Conservation (phyloP, 2,797 vertebrate species). For the Acanthurus tractus region DNA sequence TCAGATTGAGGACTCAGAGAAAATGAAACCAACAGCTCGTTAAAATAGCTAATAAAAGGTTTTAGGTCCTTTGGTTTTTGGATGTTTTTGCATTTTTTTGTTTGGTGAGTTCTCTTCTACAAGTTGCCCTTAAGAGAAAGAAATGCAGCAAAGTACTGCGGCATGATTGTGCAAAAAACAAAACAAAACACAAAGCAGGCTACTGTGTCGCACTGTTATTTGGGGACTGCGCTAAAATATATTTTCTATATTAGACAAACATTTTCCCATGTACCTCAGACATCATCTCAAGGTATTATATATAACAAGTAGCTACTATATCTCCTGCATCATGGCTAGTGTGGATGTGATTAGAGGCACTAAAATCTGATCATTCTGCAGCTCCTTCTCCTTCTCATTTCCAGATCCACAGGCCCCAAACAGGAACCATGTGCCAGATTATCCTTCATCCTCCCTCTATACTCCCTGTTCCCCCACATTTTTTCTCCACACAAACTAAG, state of each 20-base stretch:
- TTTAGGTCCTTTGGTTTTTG: constrained; percentile 4
- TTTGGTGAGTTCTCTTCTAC: background rate
- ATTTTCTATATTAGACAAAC: background rate
- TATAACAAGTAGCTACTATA: background rate
- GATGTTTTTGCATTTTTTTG: background rate
- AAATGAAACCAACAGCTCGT: constrained; percentile 22
- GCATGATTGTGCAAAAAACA: background rate
- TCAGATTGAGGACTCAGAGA: constrained; percentile 18
- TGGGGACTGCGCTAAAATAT: background rate
- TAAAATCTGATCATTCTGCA: constrained; percentile 21
- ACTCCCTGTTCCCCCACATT: constrained; percentile 21
- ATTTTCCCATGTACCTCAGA: background rate
- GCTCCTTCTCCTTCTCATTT: constrained; percentile 28
- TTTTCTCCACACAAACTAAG: constrained; percentile 55
- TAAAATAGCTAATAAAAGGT: constrained; percentile 10
- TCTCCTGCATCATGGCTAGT: background rate
- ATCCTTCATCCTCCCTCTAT: constrained; percentile 40
- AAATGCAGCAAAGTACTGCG: background rate
- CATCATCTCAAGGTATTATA: background rate
- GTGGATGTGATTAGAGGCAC: background rate
- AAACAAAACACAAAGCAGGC: background rate
- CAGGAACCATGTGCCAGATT: constrained; percentile 58
- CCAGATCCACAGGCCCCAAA: constrained; percentile 48
- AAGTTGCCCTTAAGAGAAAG: background rate
- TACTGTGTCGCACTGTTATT: background rate